Evolutionary conservation across 2,888 invertebrate species (phyloP).

Genomic region (Noctua pronuba): DNA sequence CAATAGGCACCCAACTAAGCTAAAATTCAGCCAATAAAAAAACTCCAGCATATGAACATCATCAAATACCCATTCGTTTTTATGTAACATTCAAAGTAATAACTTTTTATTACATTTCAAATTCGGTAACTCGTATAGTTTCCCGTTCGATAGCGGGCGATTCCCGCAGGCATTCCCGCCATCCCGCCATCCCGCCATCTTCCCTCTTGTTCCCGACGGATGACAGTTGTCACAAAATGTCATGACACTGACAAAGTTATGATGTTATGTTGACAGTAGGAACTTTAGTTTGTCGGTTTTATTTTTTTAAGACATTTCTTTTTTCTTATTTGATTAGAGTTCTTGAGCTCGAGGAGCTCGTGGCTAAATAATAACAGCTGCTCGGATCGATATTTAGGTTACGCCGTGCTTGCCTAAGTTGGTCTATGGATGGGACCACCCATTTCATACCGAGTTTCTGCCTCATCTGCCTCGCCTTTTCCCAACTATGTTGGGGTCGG

Average conservation of each 20-base stretch:
- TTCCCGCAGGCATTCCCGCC: slow-evolving; percentile 35
- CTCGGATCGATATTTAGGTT: too few relatives aligned
- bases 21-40: neutral
- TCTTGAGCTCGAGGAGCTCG: too few relatives aligned
- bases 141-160: slow-evolving; percentile 26
- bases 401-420: too few relatives aligned
- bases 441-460: too few relatives aligned
- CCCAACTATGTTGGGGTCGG: too few relatives aligned
- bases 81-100: slow-evolving; percentile 37
- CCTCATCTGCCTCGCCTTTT: too few relatives aligned
- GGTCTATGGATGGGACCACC: too few relatives aligned
- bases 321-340: neutral
- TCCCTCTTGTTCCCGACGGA: neutral
- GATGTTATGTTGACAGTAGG: slow-evolving; percentile 5
- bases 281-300: slow-evolving; percentile 19
- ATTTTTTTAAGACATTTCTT: neutral
- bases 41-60: slow-evolving; percentile 19
- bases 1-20: neutral
- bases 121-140: slow-evolving; percentile 33
- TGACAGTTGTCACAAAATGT: slow-evolving; percentile 33
- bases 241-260: slow-evolving; percentile 18
- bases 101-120: slow-evolving; percentile 46
- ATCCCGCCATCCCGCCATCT: neutral
- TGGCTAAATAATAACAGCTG: too few relatives aligned
- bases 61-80: slow-evolving; percentile 50